These are phyloP conservation scores for Lepus townsendii DNA, from an alignment of 2,797 vertebrate species.

Conservation along the genomic window DNA sequence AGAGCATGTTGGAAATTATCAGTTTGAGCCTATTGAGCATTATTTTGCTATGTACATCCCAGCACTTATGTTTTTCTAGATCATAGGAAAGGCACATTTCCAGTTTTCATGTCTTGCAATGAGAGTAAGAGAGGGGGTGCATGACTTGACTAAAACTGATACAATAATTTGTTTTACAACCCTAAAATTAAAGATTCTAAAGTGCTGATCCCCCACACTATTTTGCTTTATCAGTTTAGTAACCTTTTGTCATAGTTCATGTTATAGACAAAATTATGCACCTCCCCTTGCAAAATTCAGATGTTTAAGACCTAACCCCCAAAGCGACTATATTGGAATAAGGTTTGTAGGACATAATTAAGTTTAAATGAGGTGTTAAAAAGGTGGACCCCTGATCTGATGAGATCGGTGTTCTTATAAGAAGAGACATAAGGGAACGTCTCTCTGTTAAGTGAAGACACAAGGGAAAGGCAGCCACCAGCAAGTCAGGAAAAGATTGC, in stretches of 20 bases:
- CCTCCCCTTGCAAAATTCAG: background rate
- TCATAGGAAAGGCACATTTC: background rate
- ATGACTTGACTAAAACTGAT: background rate
- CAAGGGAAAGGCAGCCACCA: background rate
- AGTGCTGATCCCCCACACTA: background rate
- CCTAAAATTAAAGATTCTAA: conserved; percentile 38
- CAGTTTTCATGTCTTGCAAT: background rate
- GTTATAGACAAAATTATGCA: background rate
- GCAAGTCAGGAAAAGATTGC: background rate
- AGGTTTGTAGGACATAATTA: background rate
- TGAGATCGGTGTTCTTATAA: background rate
- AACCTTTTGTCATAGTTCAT: background rate
- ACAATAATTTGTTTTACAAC: background rate
- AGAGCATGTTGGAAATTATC: conserved; percentile 29
- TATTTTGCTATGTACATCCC: background rate
- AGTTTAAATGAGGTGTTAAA: background rate
- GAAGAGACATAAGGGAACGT: background rate
- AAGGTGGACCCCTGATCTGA: background rate
- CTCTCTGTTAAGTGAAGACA: background rate
- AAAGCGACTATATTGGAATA: background rate
- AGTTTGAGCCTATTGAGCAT: background rate
- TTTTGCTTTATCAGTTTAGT: background rate
- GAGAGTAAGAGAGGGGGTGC: background rate
- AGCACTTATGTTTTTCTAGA: background rate
- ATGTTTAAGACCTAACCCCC: background rate